Evolutionary conservation across 1,140 invertebrate species (phyloP).

Genomic region (Globodera ellingtonae): DNA sequence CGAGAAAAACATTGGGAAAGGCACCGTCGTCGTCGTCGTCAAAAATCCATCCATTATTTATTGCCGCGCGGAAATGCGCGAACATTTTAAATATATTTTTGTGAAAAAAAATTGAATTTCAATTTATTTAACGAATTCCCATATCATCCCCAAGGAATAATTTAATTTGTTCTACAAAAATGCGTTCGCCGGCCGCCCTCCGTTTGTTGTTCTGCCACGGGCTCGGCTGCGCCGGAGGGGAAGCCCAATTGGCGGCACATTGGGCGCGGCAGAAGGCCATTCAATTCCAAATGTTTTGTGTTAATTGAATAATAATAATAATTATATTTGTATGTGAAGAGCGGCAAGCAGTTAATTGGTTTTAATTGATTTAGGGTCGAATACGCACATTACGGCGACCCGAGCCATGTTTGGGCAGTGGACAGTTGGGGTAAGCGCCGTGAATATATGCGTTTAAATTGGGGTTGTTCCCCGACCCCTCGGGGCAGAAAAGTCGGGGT

Average conservation of each 20-base stretch:
- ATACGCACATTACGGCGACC: conserved; percentile 28
- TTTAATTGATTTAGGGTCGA: not conserved
- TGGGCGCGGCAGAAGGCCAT: conserved; percentile 13
- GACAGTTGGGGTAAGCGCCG: conserved; percentile 23
- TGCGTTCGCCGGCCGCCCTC: not conserved
- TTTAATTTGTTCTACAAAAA: conserved; percentile 11
- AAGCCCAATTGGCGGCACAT: not conserved
- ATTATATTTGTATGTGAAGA: no score
- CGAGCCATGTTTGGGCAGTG: conserved; percentile 28
- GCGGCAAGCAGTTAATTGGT: not conserved
- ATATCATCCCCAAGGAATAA: no score
- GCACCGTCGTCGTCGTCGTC: no score
- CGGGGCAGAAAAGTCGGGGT: no score
- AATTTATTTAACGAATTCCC: no score
- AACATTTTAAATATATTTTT: not conserved
- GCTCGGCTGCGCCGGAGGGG: conserved; percentile 16
- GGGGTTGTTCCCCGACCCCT: no score
- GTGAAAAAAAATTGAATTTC: not conserved
- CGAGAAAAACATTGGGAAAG: no score
- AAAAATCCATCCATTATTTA: no score
- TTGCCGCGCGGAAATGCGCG: no score
- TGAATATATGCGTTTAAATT: no score
- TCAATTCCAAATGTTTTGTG: conserved; percentile 2
- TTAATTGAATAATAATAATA: not conserved
- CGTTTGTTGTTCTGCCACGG: conserved; percentile 34